These are phyloP conservation scores for Pollenia labialis DNA, from an alignment of 2,888 invertebrate genomes.

Conservation along the genomic window DNA sequence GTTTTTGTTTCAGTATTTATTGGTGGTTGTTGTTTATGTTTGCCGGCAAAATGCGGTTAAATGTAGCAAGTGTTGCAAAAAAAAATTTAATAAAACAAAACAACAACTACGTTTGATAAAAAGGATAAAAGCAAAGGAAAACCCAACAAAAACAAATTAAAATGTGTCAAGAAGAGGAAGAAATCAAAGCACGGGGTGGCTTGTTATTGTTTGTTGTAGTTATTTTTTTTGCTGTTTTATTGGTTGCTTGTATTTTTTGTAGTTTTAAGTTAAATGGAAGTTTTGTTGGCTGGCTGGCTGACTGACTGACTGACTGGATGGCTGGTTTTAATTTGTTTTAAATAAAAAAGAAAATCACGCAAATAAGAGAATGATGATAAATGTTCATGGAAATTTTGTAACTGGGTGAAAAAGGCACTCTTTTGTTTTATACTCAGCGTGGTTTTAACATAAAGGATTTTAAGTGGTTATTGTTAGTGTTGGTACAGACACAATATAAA, in stretches of 20 bases:
- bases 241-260: slow-evolving; percentile 17
- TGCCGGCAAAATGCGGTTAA: slow-evolving; percentile 72
- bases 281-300: slow-evolving; percentile 13
- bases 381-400: background rate
- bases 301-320: slow-evolving; percentile 36
- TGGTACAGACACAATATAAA: slow-evolving; percentile 46
- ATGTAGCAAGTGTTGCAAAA: slow-evolving; percentile 72
- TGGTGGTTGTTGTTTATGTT: slow-evolving; percentile 61
- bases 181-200: slow-evolving; percentile 64
- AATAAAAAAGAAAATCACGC: slow-evolving; percentile 35
- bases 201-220: slow-evolving; percentile 36
- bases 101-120: slow-evolving; percentile 23
- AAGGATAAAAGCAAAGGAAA: slow-evolving; percentile 22
- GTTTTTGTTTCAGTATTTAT: slow-evolving; percentile 18
- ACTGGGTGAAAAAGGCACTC: slow-evolving; percentile 69
- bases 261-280: slow-evolving; percentile 57
- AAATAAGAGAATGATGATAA: slow-evolving; percentile 37
- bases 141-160: slow-evolving; percentile 56
- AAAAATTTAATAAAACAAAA: background rate
- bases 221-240: slow-evolving; percentile 4
- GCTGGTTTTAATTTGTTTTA: slow-evolving; percentile 49
- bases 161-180: slow-evolving; percentile 46
- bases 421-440: slow-evolving; percentile 46
- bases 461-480: slow-evolving; percentile 48
- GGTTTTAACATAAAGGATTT: slow-evolving; percentile 42